A percentile compares a stretch with the other conserved stretches of the same genome.
Conservation (phyloP, 2,113 vertebrate species). For the Gymnorhina tibicen region DNA sequence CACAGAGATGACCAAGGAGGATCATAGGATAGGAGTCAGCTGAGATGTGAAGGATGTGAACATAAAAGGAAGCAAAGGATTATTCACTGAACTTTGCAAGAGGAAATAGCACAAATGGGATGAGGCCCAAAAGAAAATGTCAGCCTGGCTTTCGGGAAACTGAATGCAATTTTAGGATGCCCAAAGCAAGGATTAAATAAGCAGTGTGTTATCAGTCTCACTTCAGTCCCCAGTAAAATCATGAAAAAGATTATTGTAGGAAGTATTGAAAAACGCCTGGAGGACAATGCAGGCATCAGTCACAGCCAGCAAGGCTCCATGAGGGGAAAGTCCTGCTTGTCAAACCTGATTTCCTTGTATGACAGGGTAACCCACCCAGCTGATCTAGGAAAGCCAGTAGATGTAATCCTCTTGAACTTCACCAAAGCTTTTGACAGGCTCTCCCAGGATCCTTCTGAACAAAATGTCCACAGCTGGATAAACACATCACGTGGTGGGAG, state of each 20-base stretch:
- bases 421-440: neutral
- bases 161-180: neutral
- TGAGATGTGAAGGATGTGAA: neutral
- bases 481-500: neutral
- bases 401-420: neutral
- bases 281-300: rapidly evolving
- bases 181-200: neutral
- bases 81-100: neutral
- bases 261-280: neutral
- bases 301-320: neutral
- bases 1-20: neutral
- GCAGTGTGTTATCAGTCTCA: neutral
- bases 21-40: neutral
- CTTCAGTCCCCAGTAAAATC: neutral
- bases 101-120: neutral
- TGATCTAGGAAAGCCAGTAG: neutral
- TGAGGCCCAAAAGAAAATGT: neutral
- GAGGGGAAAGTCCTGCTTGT: neutral
- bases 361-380: neutral
- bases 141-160: neutral
- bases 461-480: neutral
- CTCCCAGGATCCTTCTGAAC: neutral
- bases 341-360: neutral
- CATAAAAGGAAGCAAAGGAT: neutral
- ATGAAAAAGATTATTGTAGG: neutral